Evolutionary conservation across 2,113 vertebrate species (phyloP).

Genomic region (Hipposideros armiger): DNA sequence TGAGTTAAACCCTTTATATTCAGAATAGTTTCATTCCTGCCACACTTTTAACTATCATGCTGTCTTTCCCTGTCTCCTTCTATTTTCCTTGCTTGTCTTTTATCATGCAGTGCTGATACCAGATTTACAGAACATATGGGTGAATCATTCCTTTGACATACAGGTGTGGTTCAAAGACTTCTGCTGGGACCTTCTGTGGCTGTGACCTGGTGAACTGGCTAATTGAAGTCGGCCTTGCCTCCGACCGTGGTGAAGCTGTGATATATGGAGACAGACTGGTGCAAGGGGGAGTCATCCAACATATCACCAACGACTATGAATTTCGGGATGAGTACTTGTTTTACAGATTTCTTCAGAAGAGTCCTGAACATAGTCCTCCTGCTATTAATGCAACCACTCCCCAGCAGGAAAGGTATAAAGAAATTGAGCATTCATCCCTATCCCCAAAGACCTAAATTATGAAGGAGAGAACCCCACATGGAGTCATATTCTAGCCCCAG

Average conservation of each 20-base stretch:
- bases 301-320: slow-evolving; percentile 91
- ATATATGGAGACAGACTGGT: slow-evolving; percentile 93
- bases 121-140: slow-evolving; percentile 91
- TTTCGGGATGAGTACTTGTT: slow-evolving; percentile 93
- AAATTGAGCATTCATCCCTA: slow-evolving; percentile 45
- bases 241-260: slow-evolving; percentile 93
- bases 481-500: not conserved
- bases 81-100: slow-evolving; percentile 83
- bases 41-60: slow-evolving; percentile 84
- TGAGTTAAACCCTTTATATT: slow-evolving; percentile 73
- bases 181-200: slow-evolving; percentile 93
- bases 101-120: slow-evolving; percentile 91
- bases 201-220: slow-evolving; percentile 97
- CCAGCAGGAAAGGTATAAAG: slow-evolving; percentile 56
- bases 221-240: slow-evolving; percentile 93
- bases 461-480: slow-evolving; percentile 9
- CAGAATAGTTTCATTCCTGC: slow-evolving; percentile 80
- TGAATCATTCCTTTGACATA: slow-evolving; percentile 91
- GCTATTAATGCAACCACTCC: slow-evolving; percentile 39
- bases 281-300: slow-evolving; percentile 93
- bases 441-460: slow-evolving; percentile 36
- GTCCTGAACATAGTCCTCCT: slow-evolving; percentile 60
- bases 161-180: slow-evolving; percentile 91
- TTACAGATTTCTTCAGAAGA: slow-evolving; percentile 90
- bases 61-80: slow-evolving; percentile 87